Conservation (phyloP, 2,888 invertebrate species). For the Drosophila merina region DNA sequence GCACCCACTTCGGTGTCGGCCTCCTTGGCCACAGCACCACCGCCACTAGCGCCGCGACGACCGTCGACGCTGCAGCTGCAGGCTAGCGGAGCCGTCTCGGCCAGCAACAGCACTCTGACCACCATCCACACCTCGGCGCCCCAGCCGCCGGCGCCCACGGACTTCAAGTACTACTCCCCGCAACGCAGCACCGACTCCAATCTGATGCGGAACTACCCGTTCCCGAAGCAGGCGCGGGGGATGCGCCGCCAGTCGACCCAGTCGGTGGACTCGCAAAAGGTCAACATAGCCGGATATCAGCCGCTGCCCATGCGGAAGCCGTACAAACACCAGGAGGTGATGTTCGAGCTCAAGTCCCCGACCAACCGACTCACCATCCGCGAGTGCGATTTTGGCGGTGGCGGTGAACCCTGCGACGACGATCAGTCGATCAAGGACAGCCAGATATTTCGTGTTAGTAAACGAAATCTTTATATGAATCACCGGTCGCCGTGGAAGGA, state of each 20-base stretch:
- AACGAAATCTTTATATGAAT: constrained; percentile 84
- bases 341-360: constrained; percentile 83
- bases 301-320: constrained; percentile 82
- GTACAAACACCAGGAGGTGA: constrained; percentile 83
- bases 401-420: constrained; percentile 84
- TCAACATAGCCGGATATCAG: constrained; percentile 80
- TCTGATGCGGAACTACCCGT: constrained; percentile 82
- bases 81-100: constrained; percentile 64
- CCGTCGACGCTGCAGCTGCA: constrained; percentile 79
- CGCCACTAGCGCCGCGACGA: constrained; percentile 70
- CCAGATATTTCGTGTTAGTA: constrained; percentile 84
- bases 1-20: constrained; percentile 66
- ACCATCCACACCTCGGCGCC: constrained; percentile 81
- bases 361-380: constrained; percentile 83
- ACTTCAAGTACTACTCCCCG: constrained; percentile 84
- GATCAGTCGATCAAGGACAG: constrained; percentile 84
- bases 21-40: constrained; percentile 44
- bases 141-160: constrained; percentile 82
- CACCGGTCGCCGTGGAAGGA: constrained; percentile 84
- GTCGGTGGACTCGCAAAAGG: constrained; percentile 83
- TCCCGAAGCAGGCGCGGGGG: constrained; percentile 82
- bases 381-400: constrained; percentile 84
- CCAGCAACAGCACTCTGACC: constrained; percentile 76
- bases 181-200: constrained; percentile 81
- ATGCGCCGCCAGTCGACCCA: constrained; percentile 83